Evolutionary conservation across 2,797 vertebrate species (phyloP).

Genomic region (Glossophaga mutica): DNA sequence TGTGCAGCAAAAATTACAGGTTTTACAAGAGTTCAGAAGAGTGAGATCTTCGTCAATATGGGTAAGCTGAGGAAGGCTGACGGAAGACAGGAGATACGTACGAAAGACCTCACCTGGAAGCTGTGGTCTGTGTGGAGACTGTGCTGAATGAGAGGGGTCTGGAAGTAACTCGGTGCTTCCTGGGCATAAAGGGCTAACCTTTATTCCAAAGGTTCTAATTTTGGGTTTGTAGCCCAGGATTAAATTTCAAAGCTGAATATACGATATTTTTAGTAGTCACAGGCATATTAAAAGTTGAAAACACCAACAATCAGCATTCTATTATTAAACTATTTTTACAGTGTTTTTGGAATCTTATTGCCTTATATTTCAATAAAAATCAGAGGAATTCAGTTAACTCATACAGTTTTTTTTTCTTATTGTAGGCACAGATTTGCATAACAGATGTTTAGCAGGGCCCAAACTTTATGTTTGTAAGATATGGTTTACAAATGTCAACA

Average conservation of each 20-base stretch:
- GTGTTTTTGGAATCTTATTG: neutral
- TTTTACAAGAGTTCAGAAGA: neutral
- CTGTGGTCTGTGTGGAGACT: neutral
- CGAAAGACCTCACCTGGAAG: neutral
- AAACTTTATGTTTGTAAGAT: neutral
- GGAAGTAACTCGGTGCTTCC: neutral
- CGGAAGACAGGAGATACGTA: neutral
- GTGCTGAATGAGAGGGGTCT: neutral
- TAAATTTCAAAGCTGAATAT: neutral
- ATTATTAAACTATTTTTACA: neutral
- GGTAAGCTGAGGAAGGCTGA: neutral
- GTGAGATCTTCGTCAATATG: neutral
- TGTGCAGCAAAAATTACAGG: neutral
- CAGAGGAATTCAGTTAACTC: neutral
- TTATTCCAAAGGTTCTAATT: neutral
- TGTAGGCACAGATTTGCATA: neutral
- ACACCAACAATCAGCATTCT: neutral
- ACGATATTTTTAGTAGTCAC: neutral
- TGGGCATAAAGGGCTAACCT: neutral
- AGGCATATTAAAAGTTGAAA: neutral
- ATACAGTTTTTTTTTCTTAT: conserved; percentile 5
- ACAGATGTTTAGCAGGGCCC: neutral
- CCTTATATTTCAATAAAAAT: neutral
- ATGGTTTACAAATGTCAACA: neutral
- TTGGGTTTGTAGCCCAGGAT: neutral